Base-by-base conservation (phyloP, 1,140 invertebrate species). In the Amyelois transitella region DNA sequence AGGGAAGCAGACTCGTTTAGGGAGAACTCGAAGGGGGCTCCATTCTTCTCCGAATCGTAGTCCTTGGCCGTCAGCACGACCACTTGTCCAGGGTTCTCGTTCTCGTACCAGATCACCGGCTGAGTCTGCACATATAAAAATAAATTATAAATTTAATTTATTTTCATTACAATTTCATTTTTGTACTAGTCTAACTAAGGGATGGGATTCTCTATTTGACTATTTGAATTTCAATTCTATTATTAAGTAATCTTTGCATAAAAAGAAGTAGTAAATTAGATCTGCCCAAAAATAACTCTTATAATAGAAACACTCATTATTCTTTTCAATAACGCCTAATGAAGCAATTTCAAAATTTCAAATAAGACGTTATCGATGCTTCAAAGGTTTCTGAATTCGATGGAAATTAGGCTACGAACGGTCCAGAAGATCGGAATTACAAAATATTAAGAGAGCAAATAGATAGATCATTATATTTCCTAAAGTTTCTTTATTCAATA, bases 81-180 rank as follows among this genome's bases (percentile, higher is more conserved):
- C 25, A 97, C 94, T 18, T 89, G 89, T 0, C 92, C 94, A 0
- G 93, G 91, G 8, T 83, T 75, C 60, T 93, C 90, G 75, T 95
- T 95, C 86, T 97, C 96, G 56, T 91, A 88, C 95, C 95, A 97
- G 18, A 96, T 92, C 0, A 96, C 94, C 0, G 94, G 93, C 74
- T 93, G 90, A 0, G 90, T 89, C 92, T 91, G 79, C 54, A 63
- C 75, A 64, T 43, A 62, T 43, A 55, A 58, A 18, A 56, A n/a
- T n/a, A n/a, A n/a, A n/a, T n/a, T n/a, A n/a, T n/a, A n/a, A n/a
- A n/a, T n/a, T n/a, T n/a, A n/a, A n/a, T n/a, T n/a, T n/a, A n/a
- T n/a, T n/a, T n/a, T n/a, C n/a, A n/a, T n/a, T n/a, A n/a, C n/a
- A n/a, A n/a, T n/a, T n/a, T n/a, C n/a, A n/a, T 32, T 32, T 32